Conservation (phyloP, 2,888 invertebrate species). For the Peribatodes rhomboidaria region DNA sequence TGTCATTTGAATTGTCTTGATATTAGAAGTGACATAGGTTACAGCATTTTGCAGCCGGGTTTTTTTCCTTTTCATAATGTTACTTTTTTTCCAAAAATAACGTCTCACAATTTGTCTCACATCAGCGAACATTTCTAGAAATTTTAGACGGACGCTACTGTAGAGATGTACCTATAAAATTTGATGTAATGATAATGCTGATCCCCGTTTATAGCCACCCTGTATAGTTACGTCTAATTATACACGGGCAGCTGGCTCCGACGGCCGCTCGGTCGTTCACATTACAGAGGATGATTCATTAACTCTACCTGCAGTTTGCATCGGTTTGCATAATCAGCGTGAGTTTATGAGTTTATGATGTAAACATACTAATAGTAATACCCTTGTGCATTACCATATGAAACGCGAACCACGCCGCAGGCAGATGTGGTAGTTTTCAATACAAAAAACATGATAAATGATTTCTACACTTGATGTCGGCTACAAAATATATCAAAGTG, state of each 20-base stretch:
- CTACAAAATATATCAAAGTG: too few relatives aligned
- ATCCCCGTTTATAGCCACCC: constrained; percentile 22
- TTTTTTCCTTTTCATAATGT: too few relatives aligned
- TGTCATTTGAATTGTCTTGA: too few relatives aligned
- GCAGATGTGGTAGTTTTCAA: too few relatives aligned
- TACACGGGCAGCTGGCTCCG: constrained; percentile 40
- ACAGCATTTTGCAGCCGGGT: too few relatives aligned
- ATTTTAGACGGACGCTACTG: too few relatives aligned
- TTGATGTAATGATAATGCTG: background rate
- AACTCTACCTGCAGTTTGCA: constrained; percentile 22
- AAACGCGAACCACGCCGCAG: too few relatives aligned
- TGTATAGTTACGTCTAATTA: constrained; percentile 40
- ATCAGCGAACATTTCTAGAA: too few relatives aligned
- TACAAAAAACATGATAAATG: background rate
- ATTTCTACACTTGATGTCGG: background rate
- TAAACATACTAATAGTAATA: background rate
- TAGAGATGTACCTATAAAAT: too few relatives aligned
- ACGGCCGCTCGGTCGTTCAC: constrained; percentile 44
- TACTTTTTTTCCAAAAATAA: too few relatives aligned
- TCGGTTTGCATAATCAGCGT: background rate
- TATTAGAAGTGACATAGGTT: too few relatives aligned
- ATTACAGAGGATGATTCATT: constrained; percentile 32
- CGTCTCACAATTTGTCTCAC: too few relatives aligned
- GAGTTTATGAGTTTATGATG: background rate
- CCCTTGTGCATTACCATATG: background rate